Evolutionary conservation across 2,888 invertebrate genomes (phyloP), one percentile per base, ranked within the genome.

Genomic region (Drosophila nr. medialis): DNA sequence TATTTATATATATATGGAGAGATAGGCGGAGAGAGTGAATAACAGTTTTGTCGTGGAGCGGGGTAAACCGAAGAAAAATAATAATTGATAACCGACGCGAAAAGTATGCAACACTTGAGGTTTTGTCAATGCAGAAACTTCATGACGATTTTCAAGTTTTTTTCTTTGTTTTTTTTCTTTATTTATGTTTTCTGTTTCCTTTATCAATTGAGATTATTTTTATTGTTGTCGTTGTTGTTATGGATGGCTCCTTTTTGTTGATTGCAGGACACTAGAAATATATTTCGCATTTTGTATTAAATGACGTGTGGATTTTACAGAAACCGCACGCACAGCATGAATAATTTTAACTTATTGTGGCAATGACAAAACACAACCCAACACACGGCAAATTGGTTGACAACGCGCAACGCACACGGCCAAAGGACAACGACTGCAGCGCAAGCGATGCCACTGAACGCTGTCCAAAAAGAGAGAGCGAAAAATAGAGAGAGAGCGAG

Each of bases 361-460:
- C 87, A 81, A 86, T 82, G 75, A 71, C 65, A 83, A 81, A 73
- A 76, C 77, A 78, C 45, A 45, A 45, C 15, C 15, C 21, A 45
- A 45, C 21, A 45, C 79, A 79, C 69, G 83, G 72, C 42, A 73
- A 70, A 55, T 72, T 76, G 70, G 86, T 87, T 87, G 87, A 70
- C 87, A 84, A 86, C 83, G 86, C 81, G 74, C 69, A 75, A 32
- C 70, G 72, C 73, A 77, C 63, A 77, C 67, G 88, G 72, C 73
- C 78, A 88, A 85, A 90, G 86, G 90, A 90, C 88, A 87, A 90
- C 80, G 86, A 82, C 88, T 85, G 90, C 86, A 76, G 75, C 56
- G 73, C 59, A 75, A 77, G 79, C 63, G 4, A 24, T 45, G 66
- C 77, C 75, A 85, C 75, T 54, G 50, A 70, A 73, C 63, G 54